phyloP scores from a whole-genome alignment of 2,797 vertebrate genomes.

The Propithecus perrieri region DNA sequence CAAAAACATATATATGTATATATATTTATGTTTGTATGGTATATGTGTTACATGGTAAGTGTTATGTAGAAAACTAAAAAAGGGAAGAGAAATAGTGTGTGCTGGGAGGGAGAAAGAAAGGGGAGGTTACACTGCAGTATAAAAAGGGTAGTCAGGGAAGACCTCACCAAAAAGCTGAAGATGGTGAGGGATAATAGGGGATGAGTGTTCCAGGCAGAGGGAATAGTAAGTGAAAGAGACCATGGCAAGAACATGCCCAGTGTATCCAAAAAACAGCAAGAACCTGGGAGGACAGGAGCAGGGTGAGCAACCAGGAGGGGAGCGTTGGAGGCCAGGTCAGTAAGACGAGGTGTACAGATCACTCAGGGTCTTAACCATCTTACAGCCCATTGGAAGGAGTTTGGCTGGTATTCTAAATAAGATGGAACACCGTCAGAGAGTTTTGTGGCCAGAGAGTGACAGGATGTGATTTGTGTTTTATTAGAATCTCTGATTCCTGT shows the following conservation, averaged over 20 bases:
- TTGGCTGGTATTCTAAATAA: background rate
- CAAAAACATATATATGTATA: no score
- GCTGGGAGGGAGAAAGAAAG: background rate
- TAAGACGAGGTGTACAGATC: background rate
- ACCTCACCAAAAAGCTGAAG: background rate
- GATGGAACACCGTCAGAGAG: background rate
- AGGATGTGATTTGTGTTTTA: background rate
- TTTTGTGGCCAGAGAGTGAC: background rate
- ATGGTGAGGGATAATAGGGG: background rate
- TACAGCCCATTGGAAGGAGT: background rate
- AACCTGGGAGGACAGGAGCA: background rate
- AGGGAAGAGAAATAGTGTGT: background rate
- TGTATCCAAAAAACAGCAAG: background rate
- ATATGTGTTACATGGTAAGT: background rate
- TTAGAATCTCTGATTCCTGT: background rate
- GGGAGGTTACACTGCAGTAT: background rate
- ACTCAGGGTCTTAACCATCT: background rate
- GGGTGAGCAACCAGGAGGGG: background rate
- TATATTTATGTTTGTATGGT: background rate
- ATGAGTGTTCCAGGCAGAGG: background rate
- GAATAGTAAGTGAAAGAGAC: background rate
- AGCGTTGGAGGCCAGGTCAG: no score
- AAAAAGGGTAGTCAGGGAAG: background rate
- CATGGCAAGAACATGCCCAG: accelerated
- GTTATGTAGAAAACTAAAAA: background rate